Percentiles rank a stretch among this genome's conserved stretches.
Evolutionary conservation across 2,797 vertebrate species (phyloP).

Genomic region (Calcarius lapponicus): DNA sequence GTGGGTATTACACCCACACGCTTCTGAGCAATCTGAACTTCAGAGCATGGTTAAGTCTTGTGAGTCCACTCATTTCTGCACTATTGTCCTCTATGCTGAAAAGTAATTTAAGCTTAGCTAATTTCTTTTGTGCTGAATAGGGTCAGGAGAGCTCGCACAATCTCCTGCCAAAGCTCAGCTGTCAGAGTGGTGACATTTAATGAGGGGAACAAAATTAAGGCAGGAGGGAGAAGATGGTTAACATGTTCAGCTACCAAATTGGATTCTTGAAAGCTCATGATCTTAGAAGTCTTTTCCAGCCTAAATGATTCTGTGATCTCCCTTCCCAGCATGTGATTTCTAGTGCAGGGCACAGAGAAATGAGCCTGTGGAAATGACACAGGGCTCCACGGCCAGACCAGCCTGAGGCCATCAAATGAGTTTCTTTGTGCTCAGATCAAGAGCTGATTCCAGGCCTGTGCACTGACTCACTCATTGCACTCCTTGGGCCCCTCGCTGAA

Average conservation of each 20-base stretch:
- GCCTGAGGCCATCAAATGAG: not conserved
- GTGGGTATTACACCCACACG: not conserved
- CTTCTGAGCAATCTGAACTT: not conserved
- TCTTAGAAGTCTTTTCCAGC: conserved; percentile 1
- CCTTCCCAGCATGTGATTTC: not conserved
- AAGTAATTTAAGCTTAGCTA: conserved; percentile 36
- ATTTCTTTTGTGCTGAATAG: conserved; percentile 9
- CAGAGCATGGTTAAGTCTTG: not conserved
- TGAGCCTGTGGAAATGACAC: not conserved
- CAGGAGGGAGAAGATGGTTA: not conserved
- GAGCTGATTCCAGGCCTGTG: not conserved
- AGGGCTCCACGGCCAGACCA: not conserved
- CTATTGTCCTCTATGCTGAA: not conserved
- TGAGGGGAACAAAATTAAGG: not conserved
- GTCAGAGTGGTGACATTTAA: not conserved
- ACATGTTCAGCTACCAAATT: not conserved
- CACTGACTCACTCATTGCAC: not conserved
- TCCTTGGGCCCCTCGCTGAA: not conserved
- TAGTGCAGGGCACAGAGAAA: not conserved
- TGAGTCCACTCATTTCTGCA: not conserved
- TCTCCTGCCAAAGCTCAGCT: not conserved
- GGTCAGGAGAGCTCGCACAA: not conserved
- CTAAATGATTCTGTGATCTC: not conserved
- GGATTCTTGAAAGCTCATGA: not conserved
- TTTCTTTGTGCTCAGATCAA: conserved; percentile 9